Evolutionary conservation across 2,113 vertebrate genomes (phyloP), one percentile per base, ranked within the genome.

Genomic region (Nyctibius bracteatus): DNA sequence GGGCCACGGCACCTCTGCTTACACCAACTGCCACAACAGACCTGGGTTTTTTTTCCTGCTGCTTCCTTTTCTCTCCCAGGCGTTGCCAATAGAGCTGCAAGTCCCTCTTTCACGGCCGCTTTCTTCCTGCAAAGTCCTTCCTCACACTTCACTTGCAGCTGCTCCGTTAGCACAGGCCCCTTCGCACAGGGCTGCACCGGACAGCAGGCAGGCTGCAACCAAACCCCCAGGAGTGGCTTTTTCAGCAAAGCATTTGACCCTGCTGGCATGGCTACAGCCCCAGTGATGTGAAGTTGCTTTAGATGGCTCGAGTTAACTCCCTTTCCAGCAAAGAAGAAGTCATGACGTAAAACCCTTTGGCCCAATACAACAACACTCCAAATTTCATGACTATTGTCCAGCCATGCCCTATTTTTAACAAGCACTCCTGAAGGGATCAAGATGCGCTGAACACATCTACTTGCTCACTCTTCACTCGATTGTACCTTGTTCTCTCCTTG

Each of bases 1-100:
- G 62, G 43, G 54, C 15, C 44, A 59, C 1, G 0, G 15, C 30
- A 10, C 8, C 35, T 28, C 22, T 2, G 1, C 12, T 5, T 23
- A 5, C 15, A 3, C 9, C 58, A 35, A 27, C 31, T 46, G 2
- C 28, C 18, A 12, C 33, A 14, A 2, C 2, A 1, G 44, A 5
- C 3, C 3, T 25, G 9, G 30, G 2, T 2, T 12, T 35, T 51
- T 35, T 46, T 9, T 10, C 55, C 55, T 41, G 21, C 24, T 62
- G 30, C 44, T 80, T 23, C 61, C 30, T 61, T 13, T 82, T 54
- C 30, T 37, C 46, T 41, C 63, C 46, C 14, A 41, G 25, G 52
- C 5, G 4, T 33, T 44, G 14, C 2, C 46, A 18, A 1, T 3
- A 77, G 27, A 65, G 37, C 80, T 68, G 18, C 2, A 33, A 81